A percentile compares a stretch with the other conserved stretches of the same genome.
Evolutionary conservation across 2,888 invertebrate species (phyloP).

Genomic region (Unio delphinus): DNA sequence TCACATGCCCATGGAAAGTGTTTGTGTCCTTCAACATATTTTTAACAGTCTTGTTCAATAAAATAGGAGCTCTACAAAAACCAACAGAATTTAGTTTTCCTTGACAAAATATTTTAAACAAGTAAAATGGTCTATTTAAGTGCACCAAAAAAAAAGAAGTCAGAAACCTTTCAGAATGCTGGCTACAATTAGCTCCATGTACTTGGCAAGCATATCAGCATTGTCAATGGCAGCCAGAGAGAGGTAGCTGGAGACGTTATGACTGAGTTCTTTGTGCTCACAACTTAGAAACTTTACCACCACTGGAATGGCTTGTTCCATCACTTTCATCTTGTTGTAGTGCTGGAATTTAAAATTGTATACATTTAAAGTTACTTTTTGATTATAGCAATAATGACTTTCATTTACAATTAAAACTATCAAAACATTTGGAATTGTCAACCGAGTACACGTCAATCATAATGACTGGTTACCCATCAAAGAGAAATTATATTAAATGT

Average conservation of each 20-base stretch:
- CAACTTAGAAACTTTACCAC: constrained; percentile 93
- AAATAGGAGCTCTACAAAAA: too few species aligned
- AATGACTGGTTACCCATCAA: too few species aligned
- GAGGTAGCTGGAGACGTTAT: constrained; percentile 92
- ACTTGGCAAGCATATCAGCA: constrained; percentile 86
- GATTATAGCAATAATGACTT: too few species aligned
- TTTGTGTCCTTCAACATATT: too few species aligned
- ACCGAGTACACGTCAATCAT: too few species aligned
- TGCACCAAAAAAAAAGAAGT: background rate
- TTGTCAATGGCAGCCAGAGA: constrained; percentile 94
- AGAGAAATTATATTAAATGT: too few species aligned
- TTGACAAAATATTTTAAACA: too few species aligned
- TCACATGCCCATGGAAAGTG: too few species aligned
- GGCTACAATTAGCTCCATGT: constrained; percentile 89
- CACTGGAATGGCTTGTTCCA: constrained; percentile 89
- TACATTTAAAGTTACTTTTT: background rate
- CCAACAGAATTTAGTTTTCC: too few species aligned
- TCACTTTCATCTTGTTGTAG: constrained; percentile 81
- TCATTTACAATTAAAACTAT: too few species aligned
- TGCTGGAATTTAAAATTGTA: constrained; percentile 74
- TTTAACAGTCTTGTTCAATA: too few species aligned
- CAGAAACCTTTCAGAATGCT: constrained; percentile 85
- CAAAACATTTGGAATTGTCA: too few species aligned
- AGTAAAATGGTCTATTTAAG: background rate
- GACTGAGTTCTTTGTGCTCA: constrained; percentile 89